Conservation (phyloP, 1,140 invertebrate genomes). For the Teleopsis dalmanni region DNA sequence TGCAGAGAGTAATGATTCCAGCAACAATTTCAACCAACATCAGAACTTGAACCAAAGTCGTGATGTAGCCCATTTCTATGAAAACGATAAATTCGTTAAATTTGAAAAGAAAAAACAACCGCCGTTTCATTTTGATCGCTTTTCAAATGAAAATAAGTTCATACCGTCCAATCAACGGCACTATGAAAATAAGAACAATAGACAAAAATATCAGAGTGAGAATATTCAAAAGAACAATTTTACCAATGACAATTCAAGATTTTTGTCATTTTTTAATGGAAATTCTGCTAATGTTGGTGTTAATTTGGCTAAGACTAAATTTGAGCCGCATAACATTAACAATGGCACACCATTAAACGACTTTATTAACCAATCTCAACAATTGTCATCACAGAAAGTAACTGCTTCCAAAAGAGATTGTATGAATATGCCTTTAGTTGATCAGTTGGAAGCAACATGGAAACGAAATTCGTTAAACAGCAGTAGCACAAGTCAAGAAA, state of each 20-base stretch:
- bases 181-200: constrained; percentile 1
- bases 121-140: constrained; percentile 13
- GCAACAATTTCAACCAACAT: not conserved
- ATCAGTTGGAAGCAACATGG: constrained; percentile 40
- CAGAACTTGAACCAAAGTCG: not conserved
- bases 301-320: constrained; percentile 19
- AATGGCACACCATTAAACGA: constrained; percentile 37
- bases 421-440: constrained; percentile 35
- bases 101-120: constrained; percentile 1
- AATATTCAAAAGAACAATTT: not conserved
- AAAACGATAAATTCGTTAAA: not conserved
- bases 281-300: constrained; percentile 9
- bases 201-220: not conserved
- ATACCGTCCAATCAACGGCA: not conserved
- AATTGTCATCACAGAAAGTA: constrained; percentile 14
- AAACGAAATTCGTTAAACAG: constrained; percentile 28
- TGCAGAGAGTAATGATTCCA: constrained; percentile 3
- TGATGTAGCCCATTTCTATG: not conserved
- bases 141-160: constrained; percentile 1
- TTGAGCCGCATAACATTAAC: no score
- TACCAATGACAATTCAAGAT: constrained; percentile 27
- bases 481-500: constrained; percentile 2
- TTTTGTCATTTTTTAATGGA: constrained; percentile 31
- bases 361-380: constrained; percentile 39
- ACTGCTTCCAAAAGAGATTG: no score